A percentile compares a stretch with the other conserved stretches of the same genome.
Evolutionary conservation across 2,797 vertebrate genomes (phyloP).

Genomic region (Coluber constrictor): DNA sequence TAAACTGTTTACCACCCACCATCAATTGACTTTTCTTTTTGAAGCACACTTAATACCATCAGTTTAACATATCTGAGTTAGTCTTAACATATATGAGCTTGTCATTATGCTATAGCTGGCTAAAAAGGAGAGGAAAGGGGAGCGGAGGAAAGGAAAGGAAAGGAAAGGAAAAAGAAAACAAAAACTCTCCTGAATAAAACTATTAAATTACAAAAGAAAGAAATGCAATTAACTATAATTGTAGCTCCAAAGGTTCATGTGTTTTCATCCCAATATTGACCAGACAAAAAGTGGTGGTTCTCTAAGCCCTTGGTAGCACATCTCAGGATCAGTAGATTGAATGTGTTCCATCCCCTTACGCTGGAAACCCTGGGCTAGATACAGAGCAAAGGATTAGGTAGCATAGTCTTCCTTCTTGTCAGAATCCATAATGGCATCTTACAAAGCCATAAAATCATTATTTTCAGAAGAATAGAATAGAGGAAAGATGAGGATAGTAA

Average conservation of each 20-base stretch:
- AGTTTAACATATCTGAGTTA: neutral
- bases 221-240: neutral
- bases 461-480: neutral
- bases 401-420: neutral
- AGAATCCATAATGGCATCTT: neutral
- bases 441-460: neutral
- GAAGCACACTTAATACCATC: neutral
- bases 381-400: neutral
- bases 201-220: neutral
- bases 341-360: neutral
- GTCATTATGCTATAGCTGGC: neutral
- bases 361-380: neutral
- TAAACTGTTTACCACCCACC: neutral
- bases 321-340: neutral
- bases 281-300: neutral
- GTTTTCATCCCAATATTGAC: neutral
- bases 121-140: rapidly evolving
- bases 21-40: neutral
- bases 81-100: rapidly evolving
- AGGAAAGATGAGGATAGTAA: neutral
- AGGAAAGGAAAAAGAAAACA: neutral
- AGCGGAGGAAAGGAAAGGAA: too few species aligned
- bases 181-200: neutral
- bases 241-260: neutral
- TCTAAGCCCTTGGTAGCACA: neutral